Conservation (phyloP, 2,797 vertebrate genomes). For the Denticeps clupeoides region DNA sequence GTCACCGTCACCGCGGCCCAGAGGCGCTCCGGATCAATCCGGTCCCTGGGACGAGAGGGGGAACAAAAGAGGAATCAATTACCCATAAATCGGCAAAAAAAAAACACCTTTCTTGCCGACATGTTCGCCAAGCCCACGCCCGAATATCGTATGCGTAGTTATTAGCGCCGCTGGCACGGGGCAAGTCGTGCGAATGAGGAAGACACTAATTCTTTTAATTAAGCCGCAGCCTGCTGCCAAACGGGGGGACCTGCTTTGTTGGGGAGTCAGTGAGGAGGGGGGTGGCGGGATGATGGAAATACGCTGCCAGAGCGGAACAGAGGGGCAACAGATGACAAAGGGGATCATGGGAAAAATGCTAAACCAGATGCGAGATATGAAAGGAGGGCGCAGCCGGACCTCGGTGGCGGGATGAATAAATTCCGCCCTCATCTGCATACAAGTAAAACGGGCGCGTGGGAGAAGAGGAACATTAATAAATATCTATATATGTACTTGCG, state of each 20-base stretch:
- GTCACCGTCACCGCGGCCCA: neutral
- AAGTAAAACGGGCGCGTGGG: no score
- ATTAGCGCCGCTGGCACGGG: neutral
- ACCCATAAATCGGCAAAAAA: no score
- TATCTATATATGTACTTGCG: no score
- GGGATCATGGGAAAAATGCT: conserved; percentile 50
- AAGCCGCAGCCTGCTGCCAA: no score
- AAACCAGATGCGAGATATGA: conserved; percentile 40
- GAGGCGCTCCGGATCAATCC: conserved; percentile 5
- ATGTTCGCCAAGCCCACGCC: no score
- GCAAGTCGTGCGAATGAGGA: neutral
- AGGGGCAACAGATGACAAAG: conserved; percentile 13
- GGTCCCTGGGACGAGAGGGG: conserved; percentile 19
- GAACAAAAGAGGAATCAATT: no score
- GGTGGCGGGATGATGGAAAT: no score
- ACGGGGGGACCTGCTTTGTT: no score
- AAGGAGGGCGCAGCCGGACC: conserved; percentile 43
- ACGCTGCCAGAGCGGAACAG: conserved; percentile 15
- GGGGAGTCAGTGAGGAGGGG: no score
- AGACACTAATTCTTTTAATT: conserved; percentile 2
- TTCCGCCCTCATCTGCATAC: conserved; percentile 50
- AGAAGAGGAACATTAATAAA: no score
- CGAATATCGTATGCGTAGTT: conserved; percentile 3
- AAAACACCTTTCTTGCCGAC: no score
- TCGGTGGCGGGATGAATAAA: conserved; percentile 45